phyloP scores from a whole-genome alignment of 2,113 vertebrate species.

The Campylomormyrus tamandua region DNA sequence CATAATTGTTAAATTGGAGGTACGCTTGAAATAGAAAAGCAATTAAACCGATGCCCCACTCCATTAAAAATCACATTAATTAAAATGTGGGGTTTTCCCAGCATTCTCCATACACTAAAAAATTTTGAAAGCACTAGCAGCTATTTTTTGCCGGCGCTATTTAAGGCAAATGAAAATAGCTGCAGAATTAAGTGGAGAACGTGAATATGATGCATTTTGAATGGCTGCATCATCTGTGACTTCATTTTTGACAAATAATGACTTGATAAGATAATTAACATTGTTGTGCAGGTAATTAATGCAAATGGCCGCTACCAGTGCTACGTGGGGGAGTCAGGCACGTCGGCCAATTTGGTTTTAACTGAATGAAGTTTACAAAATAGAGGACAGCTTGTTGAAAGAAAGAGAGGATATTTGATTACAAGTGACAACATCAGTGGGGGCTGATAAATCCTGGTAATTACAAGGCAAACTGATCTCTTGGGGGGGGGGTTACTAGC shows the following conservation, averaged over 20 bases:
- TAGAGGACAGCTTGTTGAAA: slow-evolving; percentile 54
- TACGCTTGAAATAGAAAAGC: slow-evolving; percentile 47
- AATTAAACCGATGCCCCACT: slow-evolving; percentile 35
- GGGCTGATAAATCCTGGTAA: slow-evolving; percentile 73
- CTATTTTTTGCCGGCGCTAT: slow-evolving; percentile 15
- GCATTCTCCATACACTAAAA: slow-evolving; percentile 19
- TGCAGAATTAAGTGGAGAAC: neutral
- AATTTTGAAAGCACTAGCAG: slow-evolving; percentile 7
- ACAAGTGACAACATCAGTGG: slow-evolving; percentile 66
- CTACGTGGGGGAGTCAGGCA: neutral
- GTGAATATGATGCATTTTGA: neutral
- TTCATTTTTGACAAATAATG: neutral
- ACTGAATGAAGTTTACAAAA: slow-evolving; percentile 58
- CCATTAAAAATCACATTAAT: slow-evolving; percentile 39
- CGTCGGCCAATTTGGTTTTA: neutral
- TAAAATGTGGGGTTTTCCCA: slow-evolving; percentile 32
- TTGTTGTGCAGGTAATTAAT: neutral
- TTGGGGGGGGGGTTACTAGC: slow-evolving; percentile 59
- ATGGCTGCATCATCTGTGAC: neutral
- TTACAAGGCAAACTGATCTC: slow-evolving; percentile 75
- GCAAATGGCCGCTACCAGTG: neutral
- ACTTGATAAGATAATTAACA: neutral
- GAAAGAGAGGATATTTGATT: slow-evolving; percentile 64
- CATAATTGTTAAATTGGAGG: slow-evolving; percentile 58
- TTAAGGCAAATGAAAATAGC: neutral